A percentile compares a stretch with the other conserved stretches of the same genome.
These are phyloP conservation scores for Orchesella flavescens DNA, from an alignment of 2,888 invertebrate species.

Conservation along the genomic window DNA sequence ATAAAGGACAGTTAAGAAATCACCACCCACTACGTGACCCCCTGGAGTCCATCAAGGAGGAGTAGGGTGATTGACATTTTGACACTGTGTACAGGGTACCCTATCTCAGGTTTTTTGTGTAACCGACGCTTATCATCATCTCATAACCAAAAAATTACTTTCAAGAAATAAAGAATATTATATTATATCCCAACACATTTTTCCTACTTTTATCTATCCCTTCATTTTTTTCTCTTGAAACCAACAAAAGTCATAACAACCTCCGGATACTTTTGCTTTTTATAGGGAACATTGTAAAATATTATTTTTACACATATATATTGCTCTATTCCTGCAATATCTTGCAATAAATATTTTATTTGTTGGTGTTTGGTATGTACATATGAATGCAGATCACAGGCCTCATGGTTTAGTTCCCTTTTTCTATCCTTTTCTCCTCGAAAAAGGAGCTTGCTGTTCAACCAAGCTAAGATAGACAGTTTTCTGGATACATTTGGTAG, in stretches of 20 bases:
- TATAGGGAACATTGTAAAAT: slow-evolving; percentile 18
- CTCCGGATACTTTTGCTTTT: slow-evolving; percentile 58
- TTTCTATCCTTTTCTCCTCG: not conserved
- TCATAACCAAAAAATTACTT: slow-evolving; percentile 28
- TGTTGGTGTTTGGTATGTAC: not conserved
- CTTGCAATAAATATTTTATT: not conserved
- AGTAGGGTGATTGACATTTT: slow-evolving; percentile 72
- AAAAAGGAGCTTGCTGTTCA: slow-evolving; percentile 20
- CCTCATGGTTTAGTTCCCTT: not conserved
- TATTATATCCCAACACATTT: too few relatives aligned
- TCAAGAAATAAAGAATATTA: not conserved
- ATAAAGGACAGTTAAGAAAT: slow-evolving; percentile 69
- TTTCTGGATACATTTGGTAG: slow-evolving; percentile 39
- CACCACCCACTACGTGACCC: slow-evolving; percentile 72
- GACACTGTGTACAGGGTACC: slow-evolving; percentile 70
- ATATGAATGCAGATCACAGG: not conserved
- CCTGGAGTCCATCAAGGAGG: slow-evolving; percentile 72
- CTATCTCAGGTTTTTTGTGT: slow-evolving; percentile 46
- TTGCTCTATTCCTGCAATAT: not conserved
- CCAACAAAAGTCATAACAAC: slow-evolving; percentile 50
- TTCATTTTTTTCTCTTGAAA: slow-evolving; percentile 1
- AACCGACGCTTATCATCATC: slow-evolving; percentile 35
- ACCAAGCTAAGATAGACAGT: slow-evolving; percentile 37
- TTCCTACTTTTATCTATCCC: not conserved
- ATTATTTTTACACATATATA: not conserved